Conservation (phyloP, 2,113 vertebrate species). For the human (Homo sapiens) region GRCh38 chr13:64161001-64161500, state of each 20-base stretch:
- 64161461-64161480: neutral
- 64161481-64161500: neutral
- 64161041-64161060: neutral
- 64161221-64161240: conserved; percentile 35
- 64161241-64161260: neutral
- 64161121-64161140: neutral
- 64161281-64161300: conserved; percentile 27
- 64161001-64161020: neutral
- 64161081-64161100: neutral
- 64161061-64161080: neutral
- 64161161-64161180: neutral
- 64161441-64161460: neutral
- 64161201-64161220: neutral
- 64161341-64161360: neutral
- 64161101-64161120: neutral
- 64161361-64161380: neutral
- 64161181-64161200: neutral
- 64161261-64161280: neutral
- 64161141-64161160: neutral
- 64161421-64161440: neutral
- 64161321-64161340: neutral
- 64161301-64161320: neutral
- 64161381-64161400: neutral
- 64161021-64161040: neutral
- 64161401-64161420: conserved; percentile 34